Percentiles rank a stretch among this genome's conserved stretches.
These are phyloP conservation scores for Tachysurus vachellii DNA, from an alignment of 2,113 vertebrate species.

Conservation along the genomic window DNA sequence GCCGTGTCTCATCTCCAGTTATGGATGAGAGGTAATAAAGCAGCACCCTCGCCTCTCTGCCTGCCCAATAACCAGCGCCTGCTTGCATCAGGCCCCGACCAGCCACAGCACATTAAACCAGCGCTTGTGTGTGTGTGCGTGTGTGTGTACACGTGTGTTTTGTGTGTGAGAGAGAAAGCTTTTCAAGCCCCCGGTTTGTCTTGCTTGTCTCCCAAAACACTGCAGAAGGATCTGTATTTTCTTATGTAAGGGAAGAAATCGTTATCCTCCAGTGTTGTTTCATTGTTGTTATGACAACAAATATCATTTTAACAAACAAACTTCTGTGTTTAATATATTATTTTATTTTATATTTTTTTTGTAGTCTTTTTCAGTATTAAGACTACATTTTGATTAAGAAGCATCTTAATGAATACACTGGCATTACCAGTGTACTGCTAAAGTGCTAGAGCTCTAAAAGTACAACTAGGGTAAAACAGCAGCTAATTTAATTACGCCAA, in stretches of 20 bases:
- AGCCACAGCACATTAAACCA: constrained; percentile 48
- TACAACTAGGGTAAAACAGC: neutral
- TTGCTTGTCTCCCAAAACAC: neutral
- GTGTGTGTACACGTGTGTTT: neutral
- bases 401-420: too few species aligned
- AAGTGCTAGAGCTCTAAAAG: neutral
- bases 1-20: constrained; percentile 46
- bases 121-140: neutral
- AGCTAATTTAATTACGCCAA: neutral
- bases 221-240: neutral
- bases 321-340: neutral
- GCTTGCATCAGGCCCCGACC: constrained; percentile 30
- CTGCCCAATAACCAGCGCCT: constrained; percentile 44
- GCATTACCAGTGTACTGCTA: neutral
- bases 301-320: neutral
- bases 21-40: constrained; percentile 53
- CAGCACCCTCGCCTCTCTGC: constrained; percentile 45
- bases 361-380: neutral
- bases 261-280: neutral
- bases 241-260: neutral
- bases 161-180: neutral
- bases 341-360: neutral
- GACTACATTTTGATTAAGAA: neutral
- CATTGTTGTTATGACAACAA: neutral
- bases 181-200: neutral